Evolutionary conservation across 2,113 vertebrate genomes (phyloP), one percentile per base, ranked within the genome.

Genomic region (Emydura subglobosa): DNA sequence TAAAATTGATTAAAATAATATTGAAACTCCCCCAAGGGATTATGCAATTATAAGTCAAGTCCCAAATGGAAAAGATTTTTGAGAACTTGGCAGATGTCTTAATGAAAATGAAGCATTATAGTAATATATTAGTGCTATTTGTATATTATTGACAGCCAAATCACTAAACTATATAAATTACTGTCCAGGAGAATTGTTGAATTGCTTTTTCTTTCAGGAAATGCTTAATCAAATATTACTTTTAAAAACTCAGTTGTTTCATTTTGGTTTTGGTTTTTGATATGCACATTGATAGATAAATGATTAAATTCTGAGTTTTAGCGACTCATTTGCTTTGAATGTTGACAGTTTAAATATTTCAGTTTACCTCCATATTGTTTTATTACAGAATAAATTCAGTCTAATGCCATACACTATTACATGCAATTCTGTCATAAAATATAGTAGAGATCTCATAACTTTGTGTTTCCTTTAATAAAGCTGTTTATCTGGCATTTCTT

Each of bases 41-140:
- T 96, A 90, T 97, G 97, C 98, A 98, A 98, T 99, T 98, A 98
- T 98, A 98, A 98, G 97, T 98, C 98, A 98, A 97, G 97, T 98
- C 98, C 97, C 97, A 98, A 98, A 98, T 97, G 98, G 96, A 98
- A 98, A 98, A 98, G 98, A 97, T 95, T 98, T 98, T 98, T 97
- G 98, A 98, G 97, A 98, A 98, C 97, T 98, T 99, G 98, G 98
- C 98, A 98, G 98, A 98, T 98, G 97, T 98, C 98, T 98, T 98
- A 99, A 99, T 99, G 98, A 99, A 98, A 98, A 98, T 98, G 98
- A 98, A 98, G 98, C 98, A 98, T 98, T 98, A 98, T 96, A 98
- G 97, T 98, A 98, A 99, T 99, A 98, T 98, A 98, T 98, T 98
- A 98, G 96, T 96, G 98, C 98, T 98, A 98, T 98, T 98, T 98